Base-by-base conservation (phyloP, 1,140 invertebrate genomes). In the Papilio xuthus region DNA sequence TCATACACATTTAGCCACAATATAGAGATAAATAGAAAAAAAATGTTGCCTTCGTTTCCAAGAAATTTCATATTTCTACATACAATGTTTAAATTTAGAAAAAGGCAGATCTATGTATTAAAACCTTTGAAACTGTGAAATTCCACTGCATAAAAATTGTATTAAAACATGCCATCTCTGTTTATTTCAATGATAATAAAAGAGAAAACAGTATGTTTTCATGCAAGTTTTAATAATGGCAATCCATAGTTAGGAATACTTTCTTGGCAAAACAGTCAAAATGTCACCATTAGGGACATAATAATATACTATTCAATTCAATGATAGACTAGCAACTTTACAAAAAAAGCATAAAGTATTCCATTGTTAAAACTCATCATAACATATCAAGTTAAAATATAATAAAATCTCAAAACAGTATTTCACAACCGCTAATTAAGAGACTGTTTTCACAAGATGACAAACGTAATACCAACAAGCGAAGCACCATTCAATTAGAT, bases 401-500 rank as follows among this genome's bases (percentile, higher is more conserved):
- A 85, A 83, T 84, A 83, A 85, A 87, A 88, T 90, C 84, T 91
- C 85, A 91, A 89, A 76, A 91, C 86, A 85, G 88, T 85, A 90
- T 86, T 88, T 92, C 90, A 92, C 90, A 91, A 92, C 91, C 91
- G 86, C 88, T 89, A 89, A 88, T 85, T 80, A 88, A 86, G 88
- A 86, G 83, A 89, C 82, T 84, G 86, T 85, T 79, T 82, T 77
- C 77, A 80, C 81, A 79, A 87, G 84, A 88, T 88, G 84, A 82
- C 13, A 79, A 81, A 80, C 69, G 20, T 70, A 84, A 80, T 84
- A 83, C 85, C 75, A 88, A 89, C 85, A 90, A 88, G 87, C 89
- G 73, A 90, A 91, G 89, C 89, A 91, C 88, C 89, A 87, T 89
- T 83, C 74, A 82, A 79, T 80, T 74, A 86, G 75, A 83, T 92